Conservation (phyloP, 2,888 invertebrate species). For the Crepidodera aurea region DNA sequence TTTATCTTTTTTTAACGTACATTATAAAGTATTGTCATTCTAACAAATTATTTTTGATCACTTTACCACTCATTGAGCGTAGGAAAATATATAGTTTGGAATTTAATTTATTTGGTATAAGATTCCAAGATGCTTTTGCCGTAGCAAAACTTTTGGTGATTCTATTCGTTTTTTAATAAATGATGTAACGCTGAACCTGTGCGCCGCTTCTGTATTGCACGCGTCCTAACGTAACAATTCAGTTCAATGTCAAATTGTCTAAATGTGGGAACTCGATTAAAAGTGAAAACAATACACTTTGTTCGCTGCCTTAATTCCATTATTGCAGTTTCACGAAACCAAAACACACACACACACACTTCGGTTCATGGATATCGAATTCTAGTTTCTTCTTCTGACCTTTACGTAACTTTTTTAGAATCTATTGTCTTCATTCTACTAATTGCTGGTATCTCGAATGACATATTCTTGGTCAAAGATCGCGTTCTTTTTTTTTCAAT, state of each 20-base stretch:
- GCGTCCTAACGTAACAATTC: constrained; percentile 56
- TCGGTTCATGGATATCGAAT: constrained; percentile 37
- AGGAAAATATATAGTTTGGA: no score
- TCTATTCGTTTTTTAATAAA: no score
- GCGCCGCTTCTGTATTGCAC: constrained; percentile 41
- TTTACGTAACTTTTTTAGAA: constrained; percentile 38
- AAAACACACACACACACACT: constrained; percentile 26
- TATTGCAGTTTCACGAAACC: constrained; percentile 39
- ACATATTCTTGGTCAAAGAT: constrained; percentile 20
- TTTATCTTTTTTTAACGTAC: no score
- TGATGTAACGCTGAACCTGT: no score
- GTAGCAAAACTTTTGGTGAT: no score
- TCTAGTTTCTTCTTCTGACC: constrained; percentile 39
- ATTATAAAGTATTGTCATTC: no score
- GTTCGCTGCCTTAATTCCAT: constrained; percentile 41
- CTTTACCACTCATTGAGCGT: no score
- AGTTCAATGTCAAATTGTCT: constrained; percentile 59
- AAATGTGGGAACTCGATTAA: constrained; percentile 58
- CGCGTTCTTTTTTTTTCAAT: constrained; percentile 10
- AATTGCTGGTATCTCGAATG: constrained; percentile 11
- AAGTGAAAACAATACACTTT: constrained; percentile 57
- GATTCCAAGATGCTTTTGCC: no score
- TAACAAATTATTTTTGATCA: no score
- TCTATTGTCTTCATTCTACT: constrained; percentile 16
- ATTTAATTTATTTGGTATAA: no score